A percentile compares a stretch with the other conserved stretches of the same genome.
Conservation (phyloP, 1,140 invertebrate genomes). For the Pseudobourletiella spinata region DNA sequence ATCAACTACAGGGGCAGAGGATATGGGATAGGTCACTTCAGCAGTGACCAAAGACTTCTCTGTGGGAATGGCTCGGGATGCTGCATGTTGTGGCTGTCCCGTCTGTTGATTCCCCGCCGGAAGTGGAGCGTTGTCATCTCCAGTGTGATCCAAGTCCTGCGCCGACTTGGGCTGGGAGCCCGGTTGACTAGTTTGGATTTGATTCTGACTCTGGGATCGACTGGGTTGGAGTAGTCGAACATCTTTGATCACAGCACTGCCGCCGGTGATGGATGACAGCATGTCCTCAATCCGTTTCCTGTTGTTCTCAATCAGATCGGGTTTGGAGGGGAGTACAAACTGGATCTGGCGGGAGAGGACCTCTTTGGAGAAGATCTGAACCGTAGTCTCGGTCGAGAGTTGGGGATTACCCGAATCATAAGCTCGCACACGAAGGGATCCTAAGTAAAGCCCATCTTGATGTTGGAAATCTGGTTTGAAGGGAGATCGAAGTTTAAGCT, state of each 20-base stretch:
- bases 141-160: background rate
- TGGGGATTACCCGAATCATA: conserved; percentile 27
- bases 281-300: conserved; percentile 25
- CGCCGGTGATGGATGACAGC: conserved; percentile 28
- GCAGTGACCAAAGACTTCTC: conserved; percentile 30
- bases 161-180: background rate
- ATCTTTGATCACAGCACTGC: conserved; percentile 16
- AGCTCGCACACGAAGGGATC: conserved; percentile 24
- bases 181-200: background rate
- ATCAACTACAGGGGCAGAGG: conserved; percentile 16
- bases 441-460: conserved; percentile 24
- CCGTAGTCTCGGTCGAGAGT: conserved; percentile 13
- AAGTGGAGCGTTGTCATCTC: background rate
- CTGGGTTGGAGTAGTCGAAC: background rate
- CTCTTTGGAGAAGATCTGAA: conserved; percentile 33
- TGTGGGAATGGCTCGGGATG: background rate
- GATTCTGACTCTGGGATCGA: background rate
- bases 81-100: background rate
- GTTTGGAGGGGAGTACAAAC: conserved; percentile 24
- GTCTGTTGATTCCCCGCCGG: background rate
- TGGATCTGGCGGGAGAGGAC: conserved; percentile 26
- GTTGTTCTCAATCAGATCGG: conserved; percentile 22
- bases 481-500: conserved; percentile 15
- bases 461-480: background rate
- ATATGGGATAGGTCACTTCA: conserved; percentile 27